Evolutionary conservation across 2,113 vertebrate genomes (phyloP), one percentile per base, ranked within the genome.

Genomic region (Caracal caracal): DNA sequence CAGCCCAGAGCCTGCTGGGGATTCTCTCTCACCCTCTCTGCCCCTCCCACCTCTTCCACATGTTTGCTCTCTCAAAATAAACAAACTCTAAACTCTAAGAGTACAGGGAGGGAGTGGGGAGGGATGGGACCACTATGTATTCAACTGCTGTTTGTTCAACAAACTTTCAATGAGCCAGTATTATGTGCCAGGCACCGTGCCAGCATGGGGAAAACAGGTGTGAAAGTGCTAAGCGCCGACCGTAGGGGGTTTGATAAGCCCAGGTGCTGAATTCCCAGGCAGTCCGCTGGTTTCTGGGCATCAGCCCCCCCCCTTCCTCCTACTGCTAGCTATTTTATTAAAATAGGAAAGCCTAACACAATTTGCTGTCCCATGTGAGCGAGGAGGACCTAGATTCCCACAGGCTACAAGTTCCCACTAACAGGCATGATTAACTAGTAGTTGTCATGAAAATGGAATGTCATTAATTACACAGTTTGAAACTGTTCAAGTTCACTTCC

Each of bases 391-490:
- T 40, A 56, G 71, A 95, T 49, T 85, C 85, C 81, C 95, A 73
- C 76, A 78, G 53, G 71, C 95, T 93, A 37, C 95, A 90, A 79
- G 71, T 95, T 95, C 88, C 91, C 68, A 76, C 76, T 86, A 91
- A 94, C 59, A 93, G 90, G 53, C 88, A 70, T 88, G 95, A 96
- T 96, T 91, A 93, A 95, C 79, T 75, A 78, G 85, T 51, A 75
- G 91, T 88, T 81, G 91, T 94, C 96, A 86, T 86, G 86, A 92
- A 90, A 94, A 88, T 91, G 85, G 90, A 94, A 96, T 90, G 61
- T 68, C 93, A 91, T 96, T 82, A 95, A 96, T 96, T 88, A 96
- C 30, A 37, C 51, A 63, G 37, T 90, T 71, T 93, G 76, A 94
- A 95, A 90, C 83, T 40, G 3, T 92, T 93, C 53, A 51, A 65